Base-by-base conservation (phyloP, 2,888 invertebrate species). In the Melieria picta region DNA sequence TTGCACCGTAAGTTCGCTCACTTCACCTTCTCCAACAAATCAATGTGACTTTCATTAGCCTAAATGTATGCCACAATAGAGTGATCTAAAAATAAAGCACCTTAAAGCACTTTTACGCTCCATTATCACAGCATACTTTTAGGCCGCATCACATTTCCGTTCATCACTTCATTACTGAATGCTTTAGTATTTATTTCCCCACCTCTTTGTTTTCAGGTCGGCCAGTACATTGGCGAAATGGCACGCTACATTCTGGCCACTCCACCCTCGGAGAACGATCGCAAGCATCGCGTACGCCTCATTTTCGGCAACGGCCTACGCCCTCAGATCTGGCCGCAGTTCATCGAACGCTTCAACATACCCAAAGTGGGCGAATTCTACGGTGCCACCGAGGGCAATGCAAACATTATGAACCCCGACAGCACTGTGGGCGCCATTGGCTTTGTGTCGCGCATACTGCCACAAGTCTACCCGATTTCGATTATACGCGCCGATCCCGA, bases 321-420 rank as follows among this genome's bases (percentile, higher is more conserved):
- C 72, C 96, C 97, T 0, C 90, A 91, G 89, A 96, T 98, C 78
- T 99, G 98, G 98, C 89, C 89, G 4, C 93, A 95, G 78, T 98
- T 98, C 83, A 91, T 95, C 5, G 90, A 93, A 47, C 90, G 98
- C 64, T 98, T 98, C 83, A 92, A 93, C 69, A 94, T 99, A 71
- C 88, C 91, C 52, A 88, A 90, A 76, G 94, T 99, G 42, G 92
- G 93, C 0, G 98, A 99, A 87, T 96, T 99, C 87, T 99, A 99
- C 84, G 98, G 98, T 1, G 97, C 98, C 4, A 99, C 98, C 0
- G 98, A 99, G 88, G 98, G 98, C 78, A 99, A 99, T 84, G 97
- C 98, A 50, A 99, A 97, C 84, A 96, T 99, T 72, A 98, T 96
- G 9, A 99, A 99, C 85, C 91, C 93, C 47, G 96, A 97, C 84